phyloP scores from a whole-genome alignment of 2,888 invertebrate species.

The Laothoe populi region DNA sequence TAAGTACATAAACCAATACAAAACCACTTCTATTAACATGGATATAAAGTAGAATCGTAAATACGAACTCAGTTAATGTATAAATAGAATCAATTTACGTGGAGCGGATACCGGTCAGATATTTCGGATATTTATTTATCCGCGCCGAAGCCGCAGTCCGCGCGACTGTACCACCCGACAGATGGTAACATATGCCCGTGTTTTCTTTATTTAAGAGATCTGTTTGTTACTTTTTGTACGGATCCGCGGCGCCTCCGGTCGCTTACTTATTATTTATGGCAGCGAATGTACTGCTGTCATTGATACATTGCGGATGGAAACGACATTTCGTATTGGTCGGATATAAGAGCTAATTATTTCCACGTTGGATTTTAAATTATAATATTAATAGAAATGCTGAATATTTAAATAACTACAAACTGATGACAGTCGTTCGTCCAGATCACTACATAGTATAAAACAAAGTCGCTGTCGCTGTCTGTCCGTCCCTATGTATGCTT shows the following conservation, averaged over 20 bases:
- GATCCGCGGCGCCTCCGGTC: slow-evolving; percentile 81
- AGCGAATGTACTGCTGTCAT: slow-evolving; percentile 63
- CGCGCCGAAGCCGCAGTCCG: slow-evolving; percentile 39
- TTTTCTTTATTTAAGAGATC: slow-evolving; percentile 84
- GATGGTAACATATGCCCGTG: slow-evolving; percentile 83
- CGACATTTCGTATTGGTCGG: slow-evolving; percentile 6
- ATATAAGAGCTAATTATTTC: background rate
- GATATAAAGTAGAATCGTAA: slow-evolving; percentile 21
- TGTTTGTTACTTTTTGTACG: slow-evolving; percentile 83
- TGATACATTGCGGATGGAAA: slow-evolving; percentile 45
- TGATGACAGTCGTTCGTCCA: no score
- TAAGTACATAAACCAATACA: background rate
- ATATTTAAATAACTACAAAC: no score
- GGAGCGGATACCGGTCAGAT: slow-evolving; percentile 37
- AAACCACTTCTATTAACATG: slow-evolving; percentile 22
- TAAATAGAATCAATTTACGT: slow-evolving; percentile 29
- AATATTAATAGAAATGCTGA: no score
- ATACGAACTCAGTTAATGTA: slow-evolving; percentile 19
- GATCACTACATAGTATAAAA: no score
- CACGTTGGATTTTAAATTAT: no score
- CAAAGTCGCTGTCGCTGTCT: no score
- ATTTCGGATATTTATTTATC: slow-evolving; percentile 54
- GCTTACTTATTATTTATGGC: slow-evolving; percentile 82
- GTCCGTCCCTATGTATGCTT: no score
- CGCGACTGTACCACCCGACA: slow-evolving; percentile 64